A percentile compares a stretch with the other conserved stretches of the same genome.
Evolutionary conservation across 2,113 vertebrate species (phyloP).

Genomic region (Neomonachus schauinslandi): DNA sequence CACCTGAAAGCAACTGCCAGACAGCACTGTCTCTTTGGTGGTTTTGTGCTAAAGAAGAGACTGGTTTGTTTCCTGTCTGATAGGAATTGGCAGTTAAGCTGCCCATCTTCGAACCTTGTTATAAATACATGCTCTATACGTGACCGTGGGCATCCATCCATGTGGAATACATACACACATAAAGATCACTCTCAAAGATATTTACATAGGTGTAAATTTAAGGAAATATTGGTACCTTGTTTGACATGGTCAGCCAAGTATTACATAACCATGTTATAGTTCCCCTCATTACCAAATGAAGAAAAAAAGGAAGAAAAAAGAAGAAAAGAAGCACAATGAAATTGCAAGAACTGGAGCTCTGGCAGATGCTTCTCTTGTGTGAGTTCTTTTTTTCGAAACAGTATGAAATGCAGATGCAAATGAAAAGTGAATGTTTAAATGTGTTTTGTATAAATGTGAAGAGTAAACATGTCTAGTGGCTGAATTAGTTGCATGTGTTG

Average conservation of each 20-base stretch:
- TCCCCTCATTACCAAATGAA: not conserved
- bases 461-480: slow-evolving; percentile 10
- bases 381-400: slow-evolving; percentile 23
- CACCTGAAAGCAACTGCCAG: slow-evolving; percentile 25
- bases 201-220: not conserved
- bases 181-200: not conserved
- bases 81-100: slow-evolving; percentile 38
- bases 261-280: not conserved
- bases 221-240: not conserved
- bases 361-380: not conserved
- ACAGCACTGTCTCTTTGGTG: slow-evolving; percentile 34
- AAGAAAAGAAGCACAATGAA: slow-evolving; percentile 23
- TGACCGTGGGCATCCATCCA: not conserved
- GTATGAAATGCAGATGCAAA: slow-evolving; percentile 72
- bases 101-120: not conserved
- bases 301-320: not conserved
- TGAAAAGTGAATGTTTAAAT: slow-evolving; percentile 67
- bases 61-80: slow-evolving; percentile 4
- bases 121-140: not conserved
- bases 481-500: slow-evolving; percentile 74
- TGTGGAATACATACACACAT: not conserved
- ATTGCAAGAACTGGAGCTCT: slow-evolving; percentile 41
- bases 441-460: slow-evolving; percentile 69
- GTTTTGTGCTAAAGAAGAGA: slow-evolving; percentile 52
- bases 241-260: not conserved